Percentiles rank a stretch among this genome's conserved stretches.
Evolutionary conservation across 2,888 invertebrate species (phyloP).

Genomic region (Abrostola tripartita): DNA sequence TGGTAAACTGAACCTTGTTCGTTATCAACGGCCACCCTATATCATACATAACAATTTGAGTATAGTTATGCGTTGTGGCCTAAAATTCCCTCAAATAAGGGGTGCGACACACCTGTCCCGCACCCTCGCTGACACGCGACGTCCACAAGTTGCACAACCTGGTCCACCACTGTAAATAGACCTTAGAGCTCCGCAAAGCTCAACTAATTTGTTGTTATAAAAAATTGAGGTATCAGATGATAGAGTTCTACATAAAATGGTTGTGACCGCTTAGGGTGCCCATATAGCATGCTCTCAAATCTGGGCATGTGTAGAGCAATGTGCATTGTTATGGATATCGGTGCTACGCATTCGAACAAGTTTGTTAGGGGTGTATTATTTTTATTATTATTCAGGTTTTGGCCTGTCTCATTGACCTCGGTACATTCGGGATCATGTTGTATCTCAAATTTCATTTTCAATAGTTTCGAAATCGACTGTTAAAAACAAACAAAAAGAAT

Average conservation of each 20-base stretch:
- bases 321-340: constrained; percentile 80
- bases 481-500: constrained; percentile 16
- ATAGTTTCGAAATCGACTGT: constrained; percentile 6
- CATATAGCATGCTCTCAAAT: constrained; percentile 70
- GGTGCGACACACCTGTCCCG: constrained; percentile 85
- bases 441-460: constrained; percentile 18
- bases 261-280: constrained; percentile 67
- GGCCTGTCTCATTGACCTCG: constrained; percentile 31
- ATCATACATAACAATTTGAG: constrained; percentile 60
- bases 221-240: constrained; percentile 20
- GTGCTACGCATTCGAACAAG: constrained; percentile 66
- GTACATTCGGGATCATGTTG: constrained; percentile 6
- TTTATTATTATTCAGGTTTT: constrained; percentile 66
- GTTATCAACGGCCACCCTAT: constrained; percentile 66
- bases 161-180: constrained; percentile 65
- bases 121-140: constrained; percentile 86
- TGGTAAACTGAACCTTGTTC: constrained; percentile 1
- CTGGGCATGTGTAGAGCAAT: constrained; percentile 77
- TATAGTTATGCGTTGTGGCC: constrained; percentile 81
- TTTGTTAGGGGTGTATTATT: constrained; percentile 66
- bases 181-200: constrained; percentile 53
- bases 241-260: constrained; percentile 64
- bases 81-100: constrained; percentile 84
- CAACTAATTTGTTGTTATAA: constrained; percentile 2
- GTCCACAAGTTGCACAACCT: constrained; percentile 73